Conservation (phyloP, 2,113 vertebrate species). For the Syngnathoides biaculeatus region DNA sequence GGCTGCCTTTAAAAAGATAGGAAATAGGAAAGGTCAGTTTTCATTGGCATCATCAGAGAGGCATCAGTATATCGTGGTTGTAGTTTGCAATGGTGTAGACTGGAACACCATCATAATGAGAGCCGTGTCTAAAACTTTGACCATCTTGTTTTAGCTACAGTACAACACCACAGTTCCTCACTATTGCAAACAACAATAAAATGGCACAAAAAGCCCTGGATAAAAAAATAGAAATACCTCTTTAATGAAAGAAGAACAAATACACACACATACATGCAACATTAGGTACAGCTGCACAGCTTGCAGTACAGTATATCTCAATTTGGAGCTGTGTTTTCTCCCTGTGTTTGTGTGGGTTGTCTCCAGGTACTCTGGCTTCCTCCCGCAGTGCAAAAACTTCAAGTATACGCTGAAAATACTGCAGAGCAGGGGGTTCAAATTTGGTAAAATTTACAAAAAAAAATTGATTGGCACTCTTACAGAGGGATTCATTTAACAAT, state of each 20-base stretch:
- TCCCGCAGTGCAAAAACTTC: not conserved
- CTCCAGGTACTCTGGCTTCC: not conserved
- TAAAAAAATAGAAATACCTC: no score
- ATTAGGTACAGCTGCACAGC: no score
- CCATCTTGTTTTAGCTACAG: not conserved
- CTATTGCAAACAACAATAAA: no score
- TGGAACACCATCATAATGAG: not conserved
- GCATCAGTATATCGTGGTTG: not conserved
- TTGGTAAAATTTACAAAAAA: no score
- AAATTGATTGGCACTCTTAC: no score
- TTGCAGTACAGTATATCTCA: no score
- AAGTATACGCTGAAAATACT: not conserved
- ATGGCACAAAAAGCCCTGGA: no score
- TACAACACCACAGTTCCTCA: not conserved
- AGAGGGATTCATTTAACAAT: not conserved
- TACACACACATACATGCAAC: no score
- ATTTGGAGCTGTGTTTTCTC: not conserved
- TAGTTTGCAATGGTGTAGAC: not conserved
- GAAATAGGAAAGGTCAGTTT: not conserved
- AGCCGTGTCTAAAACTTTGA: not conserved
- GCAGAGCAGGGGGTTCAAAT: not conserved
- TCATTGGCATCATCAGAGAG: not conserved
- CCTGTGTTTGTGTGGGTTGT: not conserved
- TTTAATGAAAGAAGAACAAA: no score
- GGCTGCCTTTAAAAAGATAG: not conserved